Percentiles rank a stretch among this genome's conserved stretches.
Conservation (phyloP, 2,113 vertebrate species). For the Corythornis madagascariensis region DNA sequence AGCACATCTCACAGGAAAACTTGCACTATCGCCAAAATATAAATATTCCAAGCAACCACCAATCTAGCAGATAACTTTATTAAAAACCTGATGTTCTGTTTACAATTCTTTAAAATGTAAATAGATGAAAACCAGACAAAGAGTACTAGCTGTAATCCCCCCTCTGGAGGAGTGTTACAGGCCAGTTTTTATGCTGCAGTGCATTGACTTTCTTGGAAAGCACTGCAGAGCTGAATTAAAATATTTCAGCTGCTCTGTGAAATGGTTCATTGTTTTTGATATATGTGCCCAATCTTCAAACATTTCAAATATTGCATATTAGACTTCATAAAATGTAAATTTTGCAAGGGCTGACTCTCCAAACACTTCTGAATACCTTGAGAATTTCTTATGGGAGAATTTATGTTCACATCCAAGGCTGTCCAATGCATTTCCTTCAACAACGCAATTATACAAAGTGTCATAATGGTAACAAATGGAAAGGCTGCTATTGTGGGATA, state of each 20-base stretch:
- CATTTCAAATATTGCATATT: neutral
- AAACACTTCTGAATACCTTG: neutral
- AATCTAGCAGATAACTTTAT: neutral
- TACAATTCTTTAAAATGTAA: conserved; percentile 8
- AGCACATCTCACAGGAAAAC: conserved; percentile 14
- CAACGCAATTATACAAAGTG: neutral
- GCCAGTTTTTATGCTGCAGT: conserved; percentile 60
- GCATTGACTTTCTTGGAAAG: conserved; percentile 69
- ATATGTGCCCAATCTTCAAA: neutral
- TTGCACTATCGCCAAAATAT: neutral
- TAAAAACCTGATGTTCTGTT: neutral
- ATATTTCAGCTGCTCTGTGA: conserved; percentile 57
- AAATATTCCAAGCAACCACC: neutral
- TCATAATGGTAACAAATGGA: conserved; percentile 12
- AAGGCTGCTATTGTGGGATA: neutral
- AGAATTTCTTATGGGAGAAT: neutral
- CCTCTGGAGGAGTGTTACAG: conserved; percentile 52
- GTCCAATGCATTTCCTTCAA: neutral
- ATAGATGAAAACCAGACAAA: conserved; percentile 15
- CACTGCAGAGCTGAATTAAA: conserved; percentile 62
- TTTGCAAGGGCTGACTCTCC: neutral
- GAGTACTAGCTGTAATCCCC: conserved; percentile 35
- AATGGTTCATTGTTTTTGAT: conserved; percentile 43
- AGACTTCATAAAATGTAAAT: neutral
- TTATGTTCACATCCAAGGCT: neutral